Base-by-base conservation (phyloP, 2,888 invertebrate genomes). In the Chymomyza procnemis region DNA sequence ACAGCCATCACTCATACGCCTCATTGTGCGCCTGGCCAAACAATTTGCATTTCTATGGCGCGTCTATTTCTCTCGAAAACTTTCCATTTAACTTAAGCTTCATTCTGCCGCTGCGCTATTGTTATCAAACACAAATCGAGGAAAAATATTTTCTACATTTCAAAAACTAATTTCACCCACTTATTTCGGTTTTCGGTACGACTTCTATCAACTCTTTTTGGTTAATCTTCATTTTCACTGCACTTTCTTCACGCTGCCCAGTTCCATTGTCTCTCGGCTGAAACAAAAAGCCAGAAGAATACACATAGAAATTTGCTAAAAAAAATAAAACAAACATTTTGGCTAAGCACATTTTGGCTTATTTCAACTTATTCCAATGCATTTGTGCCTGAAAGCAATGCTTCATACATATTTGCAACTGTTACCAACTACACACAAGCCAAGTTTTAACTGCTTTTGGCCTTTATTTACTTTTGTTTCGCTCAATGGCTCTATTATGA, bases 311-410 rank as follows among this genome's bases (percentile, higher is more conserved):
- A 54, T 18, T 19, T 54, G 14, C 18, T 41, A 78, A 82, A 76
- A 82, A 76, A 76, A 85, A 85, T 85, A 82, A 80, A 85, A 80
- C 71, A 78, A 82, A 82, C 67, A 82, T 76, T 80, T n/a, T 78
- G 64, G 80, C 73, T 80, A 80, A 75, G 83, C 80, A 70, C 61
- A 73, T 75, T 82, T 80, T 71, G 76, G 68, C 77, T 78, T 69
- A 79, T 73, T 81, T 64, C 75, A 71, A 67, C 70, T 67, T 2
- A 12, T 12, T 12, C 75, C 75, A 66, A 70, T 75, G 67, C 73
- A 66, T 47, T 41, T 26, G 56, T 30, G n/a, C 26, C 54, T 22
- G 6, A 22, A 19, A 54, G n/a, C 54, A 54, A 54, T 12, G 16
- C 50, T 19, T 19, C 16, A 16, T 18, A 50, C 50, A 50, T 54